Conservation (phyloP, 2,113 vertebrate genomes). For the Nothobranchius furzeri region DNA sequence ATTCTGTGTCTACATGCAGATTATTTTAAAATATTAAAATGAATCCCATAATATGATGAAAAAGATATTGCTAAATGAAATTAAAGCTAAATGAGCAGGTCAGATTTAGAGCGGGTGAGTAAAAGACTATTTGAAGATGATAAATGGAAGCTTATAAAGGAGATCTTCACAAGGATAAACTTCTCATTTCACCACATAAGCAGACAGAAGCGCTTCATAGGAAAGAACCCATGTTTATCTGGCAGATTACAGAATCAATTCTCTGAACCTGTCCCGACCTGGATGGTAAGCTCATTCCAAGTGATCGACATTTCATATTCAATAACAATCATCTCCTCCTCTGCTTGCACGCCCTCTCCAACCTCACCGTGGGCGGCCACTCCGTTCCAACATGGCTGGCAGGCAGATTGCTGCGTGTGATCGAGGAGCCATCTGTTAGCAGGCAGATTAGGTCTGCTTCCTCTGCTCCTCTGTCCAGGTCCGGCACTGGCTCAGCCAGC, state of each 20-base stretch:
- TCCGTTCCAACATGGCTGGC: constrained; percentile 55
- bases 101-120: no score
- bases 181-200: not conserved
- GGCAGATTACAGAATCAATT: constrained; percentile 28
- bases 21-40: no score
- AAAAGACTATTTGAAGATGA: no score
- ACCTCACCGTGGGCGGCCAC: constrained; percentile 49
- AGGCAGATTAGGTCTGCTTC: constrained; percentile 66
- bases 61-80: no score
- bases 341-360: constrained; percentile 51
- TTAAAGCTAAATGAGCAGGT: no score
- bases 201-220: not conserved
- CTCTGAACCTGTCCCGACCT: constrained; percentile 6
- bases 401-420: constrained; percentile 53
- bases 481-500: constrained; percentile 21
- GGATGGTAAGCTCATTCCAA: constrained; percentile 45
- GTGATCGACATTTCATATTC: constrained; percentile 63
- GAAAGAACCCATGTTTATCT: constrained; percentile 7
- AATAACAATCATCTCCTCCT: constrained; percentile 66
- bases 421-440: constrained; percentile 66
- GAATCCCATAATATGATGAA: no score
- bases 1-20: no score
- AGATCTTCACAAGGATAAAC: no score
- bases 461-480: constrained; percentile 44
- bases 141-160: no score